Base-by-base conservation (phyloP, 2,113 vertebrate species). In the Amphiprion ocellaris region DNA sequence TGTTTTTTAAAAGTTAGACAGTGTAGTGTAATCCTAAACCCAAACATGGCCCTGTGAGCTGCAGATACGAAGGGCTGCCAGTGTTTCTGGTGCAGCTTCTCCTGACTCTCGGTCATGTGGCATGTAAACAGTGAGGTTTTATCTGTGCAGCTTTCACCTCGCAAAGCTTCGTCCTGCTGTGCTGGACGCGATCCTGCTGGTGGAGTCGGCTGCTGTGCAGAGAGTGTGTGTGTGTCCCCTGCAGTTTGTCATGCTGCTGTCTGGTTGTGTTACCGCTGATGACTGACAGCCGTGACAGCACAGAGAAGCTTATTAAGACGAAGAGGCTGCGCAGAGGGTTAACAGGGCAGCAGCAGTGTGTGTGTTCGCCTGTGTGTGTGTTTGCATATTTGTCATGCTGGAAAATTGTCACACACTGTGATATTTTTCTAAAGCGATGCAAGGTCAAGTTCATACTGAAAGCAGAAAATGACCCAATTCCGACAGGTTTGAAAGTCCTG, bases 231-330 rank as follows among this genome's bases (percentile, higher is more conserved):
- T 44, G 16, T 46, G 16, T 66, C 15, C 5, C 2, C 5, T 46
- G 37, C 50, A 24, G 62, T 61, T 24, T 64, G 72, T 76, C 66
- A 59, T 11, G 58, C 55, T 23, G 55, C 74, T 73, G 83, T 81
- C 83, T 30, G 61, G 21, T 86, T 10, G 49, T 37, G 44, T 82
- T 70, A 75, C 39, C 7, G 15, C 44, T 81, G 79, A 80, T 7
- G 50, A 19, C 50, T 70, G 83, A 75, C 75, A 49, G 53, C 58
- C 12, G 37, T 70, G 76, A 69, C 77, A 44, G 81, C 56, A 5
- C 41, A 71, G 82, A 56, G 66, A 64, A 37, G 60, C 75, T 37
- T 16, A 33, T 67, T 74, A 58, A 75, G 50, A 61, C 24, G n/a
- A 53, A 33, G 66, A 59, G 15, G 61, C 60, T 24, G 65, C 37